Conservation (phyloP, 1,140 invertebrate genomes). For the Brachionus koreanus region DNA sequence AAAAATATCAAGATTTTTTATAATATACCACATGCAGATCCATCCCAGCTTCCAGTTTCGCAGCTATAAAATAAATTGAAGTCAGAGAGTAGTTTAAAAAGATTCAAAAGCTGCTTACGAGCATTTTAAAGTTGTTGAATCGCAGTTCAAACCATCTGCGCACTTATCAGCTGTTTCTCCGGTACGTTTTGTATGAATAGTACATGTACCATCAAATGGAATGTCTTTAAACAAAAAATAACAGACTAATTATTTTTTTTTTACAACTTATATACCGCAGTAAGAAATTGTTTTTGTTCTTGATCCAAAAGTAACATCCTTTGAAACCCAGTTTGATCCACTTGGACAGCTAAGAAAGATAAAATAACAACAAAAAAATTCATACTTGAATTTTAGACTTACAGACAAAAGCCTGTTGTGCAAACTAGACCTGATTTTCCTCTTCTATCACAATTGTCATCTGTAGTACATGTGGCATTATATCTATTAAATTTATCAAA, state of each 20-base stretch:
- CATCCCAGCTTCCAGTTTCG: background rate
- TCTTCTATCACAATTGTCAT: background rate
- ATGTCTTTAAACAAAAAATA: background rate
- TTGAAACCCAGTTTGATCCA: background rate
- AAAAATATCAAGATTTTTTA: background rate
- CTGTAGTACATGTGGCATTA: background rate
- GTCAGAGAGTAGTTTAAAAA: background rate
- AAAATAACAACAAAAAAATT: no score
- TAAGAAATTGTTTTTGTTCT: background rate
- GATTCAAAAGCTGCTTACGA: background rate
- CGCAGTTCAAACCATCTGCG: background rate
- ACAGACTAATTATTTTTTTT: no score
- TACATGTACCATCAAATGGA: background rate
- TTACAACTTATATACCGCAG: background rate
- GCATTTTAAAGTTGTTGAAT: background rate
- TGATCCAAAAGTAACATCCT: background rate
- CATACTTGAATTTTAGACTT: background rate
- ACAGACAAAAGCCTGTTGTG: background rate
- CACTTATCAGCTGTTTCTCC: background rate
- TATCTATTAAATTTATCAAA: background rate
- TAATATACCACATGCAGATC: background rate
- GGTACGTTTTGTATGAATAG: background rate
- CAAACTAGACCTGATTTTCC: background rate
- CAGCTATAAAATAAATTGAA: background rate
- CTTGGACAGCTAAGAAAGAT: background rate